Percentiles rank a stretch among this genome's conserved stretches.
Conservation (phyloP, 2,797 vertebrate species). For the Furcifer pardalis region DNA sequence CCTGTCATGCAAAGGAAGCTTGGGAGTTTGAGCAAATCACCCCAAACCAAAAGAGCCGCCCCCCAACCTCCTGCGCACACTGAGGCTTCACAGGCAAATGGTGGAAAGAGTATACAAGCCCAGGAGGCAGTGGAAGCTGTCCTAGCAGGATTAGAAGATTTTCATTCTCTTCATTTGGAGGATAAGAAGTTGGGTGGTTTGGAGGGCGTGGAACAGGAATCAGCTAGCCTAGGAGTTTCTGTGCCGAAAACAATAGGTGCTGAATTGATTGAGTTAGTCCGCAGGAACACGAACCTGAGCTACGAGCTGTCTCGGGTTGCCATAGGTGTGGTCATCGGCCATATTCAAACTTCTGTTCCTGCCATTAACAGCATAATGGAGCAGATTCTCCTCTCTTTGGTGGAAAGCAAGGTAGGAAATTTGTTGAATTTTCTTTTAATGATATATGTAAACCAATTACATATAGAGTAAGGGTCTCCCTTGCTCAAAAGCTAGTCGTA, state of each 20-base stretch:
- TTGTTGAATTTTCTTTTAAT: accelerated
- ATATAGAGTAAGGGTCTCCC: no score
- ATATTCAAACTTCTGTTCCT: slow-evolving; percentile 88
- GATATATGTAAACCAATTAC: neutral
- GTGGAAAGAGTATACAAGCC: slow-evolving; percentile 56
- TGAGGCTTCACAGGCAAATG: slow-evolving; percentile 48
- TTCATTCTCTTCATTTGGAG: slow-evolving; percentile 71
- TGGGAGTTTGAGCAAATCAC: slow-evolving; percentile 66
- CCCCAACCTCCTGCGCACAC: slow-evolving; percentile 50
- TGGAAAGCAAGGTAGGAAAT: slow-evolving; percentile 90
- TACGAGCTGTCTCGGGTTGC: slow-evolving; percentile 95
- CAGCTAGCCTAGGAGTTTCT: slow-evolving; percentile 31
- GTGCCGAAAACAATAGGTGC: slow-evolving; percentile 90
- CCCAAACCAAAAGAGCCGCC: slow-evolving; percentile 64
- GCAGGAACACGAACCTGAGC: slow-evolving; percentile 94
- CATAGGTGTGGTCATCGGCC: slow-evolving; percentile 91
- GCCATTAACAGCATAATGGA: slow-evolving; percentile 85
- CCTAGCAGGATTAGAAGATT: slow-evolving; percentile 71
- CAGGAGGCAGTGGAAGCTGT: slow-evolving; percentile 43
- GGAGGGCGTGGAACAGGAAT: slow-evolving; percentile 49
- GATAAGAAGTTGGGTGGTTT: slow-evolving; percentile 49
- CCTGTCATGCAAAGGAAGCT: slow-evolving; percentile 57
- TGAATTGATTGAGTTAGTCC: slow-evolving; percentile 94
- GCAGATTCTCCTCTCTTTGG: slow-evolving; percentile 91
- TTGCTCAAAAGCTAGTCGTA: no score